A percentile compares a stretch with the other conserved stretches of the same genome.
Conservation (phyloP, 2,797 vertebrate genomes). For the Catharus ustulatus region DNA sequence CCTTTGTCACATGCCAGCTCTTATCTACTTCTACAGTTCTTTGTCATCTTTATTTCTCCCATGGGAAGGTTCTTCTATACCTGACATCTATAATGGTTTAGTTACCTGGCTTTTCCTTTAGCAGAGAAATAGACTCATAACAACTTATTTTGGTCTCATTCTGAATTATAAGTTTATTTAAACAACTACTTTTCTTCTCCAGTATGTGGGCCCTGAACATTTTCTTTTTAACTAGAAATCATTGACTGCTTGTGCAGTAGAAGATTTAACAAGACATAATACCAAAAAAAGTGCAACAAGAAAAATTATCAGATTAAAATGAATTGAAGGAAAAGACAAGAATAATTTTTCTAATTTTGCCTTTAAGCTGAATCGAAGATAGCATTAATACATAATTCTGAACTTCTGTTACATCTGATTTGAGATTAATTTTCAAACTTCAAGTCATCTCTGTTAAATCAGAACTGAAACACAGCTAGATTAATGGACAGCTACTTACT, state of each 20-base stretch:
- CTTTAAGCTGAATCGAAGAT: not conserved
- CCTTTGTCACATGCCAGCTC: not conserved
- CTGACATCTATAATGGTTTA: not conserved
- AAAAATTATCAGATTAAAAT: not conserved
- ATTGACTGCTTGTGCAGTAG: not conserved
- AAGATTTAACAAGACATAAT: not conserved
- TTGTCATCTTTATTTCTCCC: not conserved
- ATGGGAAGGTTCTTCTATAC: not conserved
- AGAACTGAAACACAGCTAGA: not conserved
- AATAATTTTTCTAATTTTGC: not conserved
- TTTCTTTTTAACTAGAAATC: not conserved
- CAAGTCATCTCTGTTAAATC: not conserved
- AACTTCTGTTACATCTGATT: not conserved
- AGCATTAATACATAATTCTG: not conserved
- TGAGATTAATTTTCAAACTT: not conserved
- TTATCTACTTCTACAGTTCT: not conserved
- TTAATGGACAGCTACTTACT: not conserved
- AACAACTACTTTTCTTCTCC: not conserved
- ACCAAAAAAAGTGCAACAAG: not conserved
- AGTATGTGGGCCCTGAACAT: not conserved
- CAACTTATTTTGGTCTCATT: not conserved
- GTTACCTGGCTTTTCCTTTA: not conserved
- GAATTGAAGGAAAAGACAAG: not conserved
- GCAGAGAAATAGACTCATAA: not conserved
- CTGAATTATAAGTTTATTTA: not conserved